Base-by-base conservation (phyloP, 2,888 invertebrate species). In the Chymomyza caudatula region DNA sequence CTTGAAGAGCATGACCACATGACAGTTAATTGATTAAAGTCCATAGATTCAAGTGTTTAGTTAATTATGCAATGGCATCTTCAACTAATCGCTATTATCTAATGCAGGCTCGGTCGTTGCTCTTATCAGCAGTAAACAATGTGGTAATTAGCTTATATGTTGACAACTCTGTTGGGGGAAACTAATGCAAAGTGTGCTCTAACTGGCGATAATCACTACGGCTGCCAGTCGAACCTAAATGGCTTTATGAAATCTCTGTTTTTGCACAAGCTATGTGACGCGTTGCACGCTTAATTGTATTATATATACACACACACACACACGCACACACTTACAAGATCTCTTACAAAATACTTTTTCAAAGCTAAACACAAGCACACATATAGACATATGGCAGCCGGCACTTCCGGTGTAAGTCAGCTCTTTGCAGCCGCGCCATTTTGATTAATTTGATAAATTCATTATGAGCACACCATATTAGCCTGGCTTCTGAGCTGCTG, bases 371-470 rank as follows among this genome's bases (percentile, higher is more conserved):
- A 13, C 20, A 52, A 4, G 11, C 19, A n/a, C 52, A 23, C 52
- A 52, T 47, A 3, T 47, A 17, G 13, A n/a, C 59, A 52, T 51
- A 60, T 60, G 37, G 49, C 23, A 15, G 56, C 56, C 42, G 13
- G 4, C 56, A 56, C 19, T 56, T 37, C 8, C 52, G 23, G 19
- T 23, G 22, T n/a, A 52, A n/a, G n/a, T n/a, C n/a, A n/a, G n/a
- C n/a, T n/a, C n/a, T n/a, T n/a, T n/a, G n/a, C n/a, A 15, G 47
- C n/a, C 1, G 75, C 71, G 75, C 65, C 72, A 76, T 76, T 82
- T 80, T 86, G 83, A 86, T 83, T 88, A 87, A 87, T 88, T 86
- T 81, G 88, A 88, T 88, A 87, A 88, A 88, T 87, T 77, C 85
- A 87, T 87, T 81, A 86, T 85, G 83, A 62, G 76, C 73, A 71